Evolutionary conservation across 2,113 vertebrate species (phyloP).

Genomic region (Anarrhichthys ocellatus): DNA sequence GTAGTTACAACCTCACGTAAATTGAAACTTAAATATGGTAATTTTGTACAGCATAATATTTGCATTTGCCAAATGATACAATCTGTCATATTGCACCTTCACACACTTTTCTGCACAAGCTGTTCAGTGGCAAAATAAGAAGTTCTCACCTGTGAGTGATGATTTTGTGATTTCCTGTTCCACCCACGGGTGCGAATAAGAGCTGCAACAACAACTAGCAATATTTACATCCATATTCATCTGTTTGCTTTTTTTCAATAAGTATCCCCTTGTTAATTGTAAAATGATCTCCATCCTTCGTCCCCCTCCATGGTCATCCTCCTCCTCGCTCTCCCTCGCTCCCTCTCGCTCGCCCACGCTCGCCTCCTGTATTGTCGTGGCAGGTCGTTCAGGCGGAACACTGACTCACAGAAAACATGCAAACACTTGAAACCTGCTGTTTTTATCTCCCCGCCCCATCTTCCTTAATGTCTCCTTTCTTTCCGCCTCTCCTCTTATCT

Average conservation of each 20-base stretch:
- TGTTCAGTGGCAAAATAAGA: neutral
- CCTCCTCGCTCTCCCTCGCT: neutral
- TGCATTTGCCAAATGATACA: neutral
- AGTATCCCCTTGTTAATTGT: neutral
- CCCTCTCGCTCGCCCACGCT: conserved; percentile 27
- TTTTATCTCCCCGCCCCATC: neutral
- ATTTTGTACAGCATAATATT: neutral
- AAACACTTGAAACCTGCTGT: conserved; percentile 40
- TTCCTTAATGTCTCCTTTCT: neutral
- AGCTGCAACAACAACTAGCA: neutral
- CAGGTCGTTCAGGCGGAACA: conserved; percentile 27
- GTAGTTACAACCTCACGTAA: too few relatives aligned
- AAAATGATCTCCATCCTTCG: neutral
- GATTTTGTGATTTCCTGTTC: conserved; percentile 1
- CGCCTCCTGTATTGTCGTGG: neutral
- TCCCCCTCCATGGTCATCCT: neutral
- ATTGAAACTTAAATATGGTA: too few relatives aligned
- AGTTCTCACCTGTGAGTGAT: conserved; percentile 19
- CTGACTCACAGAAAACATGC: conserved; percentile 41
- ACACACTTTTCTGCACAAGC: neutral
- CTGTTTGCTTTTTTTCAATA: conserved; percentile 20
- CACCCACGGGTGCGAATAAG: neutral
- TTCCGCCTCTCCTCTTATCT: neutral
- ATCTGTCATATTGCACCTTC: neutral
- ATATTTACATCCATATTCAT: conserved; percentile 14